phyloP scores from a whole-genome alignment of 2,888 invertebrate species.

The Callimorpha dominula region DNA sequence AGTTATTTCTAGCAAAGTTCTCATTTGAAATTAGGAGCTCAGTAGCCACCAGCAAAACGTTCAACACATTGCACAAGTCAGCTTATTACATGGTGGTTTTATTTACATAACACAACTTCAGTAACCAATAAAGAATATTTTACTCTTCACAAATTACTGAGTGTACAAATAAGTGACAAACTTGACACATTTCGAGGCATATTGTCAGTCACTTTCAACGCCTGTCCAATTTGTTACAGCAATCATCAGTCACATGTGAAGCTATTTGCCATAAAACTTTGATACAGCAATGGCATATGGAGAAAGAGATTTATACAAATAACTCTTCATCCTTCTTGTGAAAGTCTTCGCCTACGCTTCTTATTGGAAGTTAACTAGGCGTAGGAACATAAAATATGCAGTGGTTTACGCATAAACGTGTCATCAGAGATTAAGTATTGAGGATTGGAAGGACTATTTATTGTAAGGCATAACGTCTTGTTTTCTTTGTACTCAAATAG shows the following conservation, averaged over 20 bases:
- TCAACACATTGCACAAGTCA: too few relatives aligned
- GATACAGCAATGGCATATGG: conserved; percentile 36
- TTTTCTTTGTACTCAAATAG: too few relatives aligned
- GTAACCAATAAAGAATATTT: conserved; percentile 25
- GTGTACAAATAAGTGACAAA: conserved; percentile 27
- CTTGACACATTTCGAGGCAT: conserved; percentile 42
- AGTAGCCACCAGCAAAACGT: too few relatives aligned
- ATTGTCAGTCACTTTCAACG: conserved; percentile 41
- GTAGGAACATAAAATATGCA: background rate
- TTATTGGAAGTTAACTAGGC: background rate
- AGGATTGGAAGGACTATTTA: too few relatives aligned
- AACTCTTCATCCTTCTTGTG: background rate
- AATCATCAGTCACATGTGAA: conserved; percentile 49
- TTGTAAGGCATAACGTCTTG: too few relatives aligned
- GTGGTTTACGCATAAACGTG: too few relatives aligned
- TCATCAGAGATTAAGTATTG: too few relatives aligned
- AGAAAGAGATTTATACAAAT: conserved; percentile 11
- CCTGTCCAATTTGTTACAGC: conserved; percentile 52
- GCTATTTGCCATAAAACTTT: conserved; percentile 40
- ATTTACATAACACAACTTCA: background rate
- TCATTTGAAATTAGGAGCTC: background rate
- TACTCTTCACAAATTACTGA: conserved; percentile 33
- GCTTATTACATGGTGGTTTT: background rate
- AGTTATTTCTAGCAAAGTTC: background rate
- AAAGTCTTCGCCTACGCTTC: background rate